phyloP scores from a whole-genome alignment of 2,888 invertebrate genomes.

The Ectropis crepuscularia region DNA sequence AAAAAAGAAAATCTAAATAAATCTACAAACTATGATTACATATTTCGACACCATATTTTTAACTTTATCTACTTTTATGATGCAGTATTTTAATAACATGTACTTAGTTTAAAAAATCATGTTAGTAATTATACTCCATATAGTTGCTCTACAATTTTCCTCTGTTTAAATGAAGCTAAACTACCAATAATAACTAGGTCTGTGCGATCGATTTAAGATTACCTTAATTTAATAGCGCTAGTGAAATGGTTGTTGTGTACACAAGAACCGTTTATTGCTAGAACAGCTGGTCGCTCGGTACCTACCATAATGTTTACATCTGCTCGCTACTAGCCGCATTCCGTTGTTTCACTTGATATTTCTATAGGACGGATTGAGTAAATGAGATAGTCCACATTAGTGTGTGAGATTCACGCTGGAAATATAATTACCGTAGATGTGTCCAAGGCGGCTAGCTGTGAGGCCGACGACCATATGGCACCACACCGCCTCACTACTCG shows the following conservation, averaged over 20 bases:
- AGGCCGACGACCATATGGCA: slow-evolving; percentile 67
- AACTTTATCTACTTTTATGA: too few species aligned
- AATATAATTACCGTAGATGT: slow-evolving; percentile 9
- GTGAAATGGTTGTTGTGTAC: slow-evolving; percentile 6
- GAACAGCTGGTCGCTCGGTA: slow-evolving; percentile 7
- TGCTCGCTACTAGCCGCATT: background rate
- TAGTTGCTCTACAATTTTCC: background rate
- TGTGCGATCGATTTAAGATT: slow-evolving; percentile 10
- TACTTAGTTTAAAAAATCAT: too few species aligned
- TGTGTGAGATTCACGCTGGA: slow-evolving; percentile 7
- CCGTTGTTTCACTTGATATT: background rate
- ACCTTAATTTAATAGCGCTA: slow-evolving; percentile 10
- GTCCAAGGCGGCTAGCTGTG: slow-evolving; percentile 32
- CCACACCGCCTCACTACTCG: slow-evolving; percentile 14
- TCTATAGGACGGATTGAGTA: too few species aligned
- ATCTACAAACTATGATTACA: too few species aligned
- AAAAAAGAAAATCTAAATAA: too few species aligned
- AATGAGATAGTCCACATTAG: background rate
- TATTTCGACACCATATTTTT: too few species aligned
- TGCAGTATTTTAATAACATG: too few species aligned
- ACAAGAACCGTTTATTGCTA: slow-evolving; percentile 6
- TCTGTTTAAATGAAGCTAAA: background rate
- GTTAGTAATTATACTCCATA: too few species aligned
- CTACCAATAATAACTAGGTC: slow-evolving; percentile 3
- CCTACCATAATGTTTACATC: background rate